These are phyloP conservation scores for Aphis craccivora DNA, from an alignment of 1,140 invertebrate genomes.

Conservation along the genomic window DNA sequence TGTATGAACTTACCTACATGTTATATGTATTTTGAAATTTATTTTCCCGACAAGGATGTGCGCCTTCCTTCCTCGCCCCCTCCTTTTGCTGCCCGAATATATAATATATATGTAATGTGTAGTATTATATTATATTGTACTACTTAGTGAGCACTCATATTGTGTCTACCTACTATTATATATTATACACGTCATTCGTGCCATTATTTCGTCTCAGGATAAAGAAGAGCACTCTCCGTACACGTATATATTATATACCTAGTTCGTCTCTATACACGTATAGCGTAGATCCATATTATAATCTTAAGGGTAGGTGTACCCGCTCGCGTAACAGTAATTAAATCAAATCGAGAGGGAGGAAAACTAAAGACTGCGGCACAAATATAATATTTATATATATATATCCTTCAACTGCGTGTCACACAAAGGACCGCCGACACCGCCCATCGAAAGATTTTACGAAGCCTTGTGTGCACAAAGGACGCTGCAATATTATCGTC, in stretches of 20 bases:
- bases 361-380: not conserved
- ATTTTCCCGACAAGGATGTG: conserved; percentile 10
- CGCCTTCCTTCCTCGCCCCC: conserved; percentile 7
- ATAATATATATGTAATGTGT: not conserved
- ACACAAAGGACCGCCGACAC: conserved; percentile 34
- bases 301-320: not conserved
- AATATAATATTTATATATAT: not conserved
- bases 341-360: conserved; percentile 47
- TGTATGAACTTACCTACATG: not conserved
- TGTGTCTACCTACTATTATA: not conserved
- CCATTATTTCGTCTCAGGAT: not conserved
- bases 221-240: not conserved
- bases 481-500: conserved; percentile 14
- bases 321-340: conserved; percentile 34
- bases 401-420: conserved; percentile 9
- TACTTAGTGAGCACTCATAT: not conserved
- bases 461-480: conserved; percentile 39
- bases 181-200: not conserved
- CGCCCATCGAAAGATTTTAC: conserved; percentile 52
- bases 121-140: not conserved
- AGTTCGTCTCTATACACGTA: not conserved
- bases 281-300: not conserved
- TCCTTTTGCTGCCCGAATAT: not conserved
- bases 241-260: not conserved
- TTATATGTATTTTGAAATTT: not conserved